A percentile compares a stretch with the other conserved stretches of the same genome.
Evolutionary conservation across 1,140 invertebrate genomes (phyloP).

Genomic region (Drosophila arizonae): DNA sequence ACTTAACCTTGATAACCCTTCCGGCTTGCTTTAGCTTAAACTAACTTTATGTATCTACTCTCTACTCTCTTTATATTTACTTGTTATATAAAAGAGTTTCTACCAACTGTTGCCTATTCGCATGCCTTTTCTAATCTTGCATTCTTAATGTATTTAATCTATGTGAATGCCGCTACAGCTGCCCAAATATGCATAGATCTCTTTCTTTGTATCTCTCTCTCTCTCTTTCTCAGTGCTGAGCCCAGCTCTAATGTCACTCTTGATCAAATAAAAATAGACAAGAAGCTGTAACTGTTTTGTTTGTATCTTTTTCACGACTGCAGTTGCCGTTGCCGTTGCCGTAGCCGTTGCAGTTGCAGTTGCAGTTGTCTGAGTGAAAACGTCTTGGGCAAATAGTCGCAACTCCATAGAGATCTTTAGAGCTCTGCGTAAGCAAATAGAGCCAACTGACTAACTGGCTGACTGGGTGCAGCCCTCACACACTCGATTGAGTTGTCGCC

Average conservation of each 20-base stretch:
- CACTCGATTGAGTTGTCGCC: slow-evolving; percentile 58
- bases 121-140: slow-evolving; percentile 26
- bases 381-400: slow-evolving; percentile 53
- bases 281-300: slow-evolving; percentile 67
- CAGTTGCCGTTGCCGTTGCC: slow-evolving; percentile 45
- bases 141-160: slow-evolving; percentile 14
- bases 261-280: slow-evolving; percentile 71
- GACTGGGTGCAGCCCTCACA: slow-evolving; percentile 9
- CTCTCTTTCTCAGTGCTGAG: not conserved
- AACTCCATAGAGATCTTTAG: slow-evolving; percentile 18
- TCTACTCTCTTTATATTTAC: too few relatives aligned
- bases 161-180: slow-evolving; percentile 28
- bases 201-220: not conserved
- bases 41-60: not conserved
- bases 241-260: slow-evolving; percentile 46
- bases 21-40: not conserved
- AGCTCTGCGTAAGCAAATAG: slow-evolving; percentile 46
- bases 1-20: slow-evolving; percentile 41
- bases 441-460: slow-evolving; percentile 5
- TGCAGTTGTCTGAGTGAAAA: slow-evolving; percentile 57
- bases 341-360: slow-evolving; percentile 19
- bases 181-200: slow-evolving; percentile 33
- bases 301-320: slow-evolving; percentile 13
- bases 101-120: slow-evolving; percentile 25
- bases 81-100: not conserved